Conservation (phyloP, 1,140 invertebrate genomes). For the Himalopsyche phryganea region DNA sequence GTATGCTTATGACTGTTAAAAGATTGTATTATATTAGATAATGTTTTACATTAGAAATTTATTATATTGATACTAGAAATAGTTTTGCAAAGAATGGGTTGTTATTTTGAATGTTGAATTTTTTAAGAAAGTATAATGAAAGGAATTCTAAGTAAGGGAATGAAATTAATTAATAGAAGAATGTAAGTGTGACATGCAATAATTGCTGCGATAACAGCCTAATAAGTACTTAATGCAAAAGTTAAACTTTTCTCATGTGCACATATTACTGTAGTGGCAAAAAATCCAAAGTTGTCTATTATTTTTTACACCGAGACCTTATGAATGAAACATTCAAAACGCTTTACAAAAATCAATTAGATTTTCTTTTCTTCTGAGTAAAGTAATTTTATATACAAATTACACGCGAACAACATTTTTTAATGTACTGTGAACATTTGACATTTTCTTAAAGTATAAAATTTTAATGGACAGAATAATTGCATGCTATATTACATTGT, state of each 20-base stretch:
- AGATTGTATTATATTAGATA: no score
- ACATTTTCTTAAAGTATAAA: constrained; percentile 24
- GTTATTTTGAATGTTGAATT: no score
- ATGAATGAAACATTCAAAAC: constrained; percentile 4
- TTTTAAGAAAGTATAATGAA: no score
- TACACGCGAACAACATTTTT: constrained; percentile 19
- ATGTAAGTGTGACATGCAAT: no score
- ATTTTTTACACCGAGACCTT: not conserved
- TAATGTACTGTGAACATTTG: constrained; percentile 4
- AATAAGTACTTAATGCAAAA: not conserved
- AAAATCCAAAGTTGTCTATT: not conserved
- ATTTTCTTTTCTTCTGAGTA: no score
- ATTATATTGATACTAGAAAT: no score
- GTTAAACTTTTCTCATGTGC: not conserved
- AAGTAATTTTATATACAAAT: constrained; percentile 16
- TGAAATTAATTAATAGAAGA: no score
- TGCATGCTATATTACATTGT: constrained; percentile 34
- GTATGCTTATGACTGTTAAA: no score
- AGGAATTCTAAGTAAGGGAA: no score
- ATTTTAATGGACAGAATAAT: constrained; percentile 35
- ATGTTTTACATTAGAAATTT: no score
- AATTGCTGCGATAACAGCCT: no score
- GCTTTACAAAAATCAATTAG: constrained; percentile 15
- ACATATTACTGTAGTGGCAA: not conserved
- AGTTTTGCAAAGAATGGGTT: no score